Evolutionary conservation across 2,888 invertebrate species (phyloP).

Genomic region (Onthophagus sagittarius): DNA sequence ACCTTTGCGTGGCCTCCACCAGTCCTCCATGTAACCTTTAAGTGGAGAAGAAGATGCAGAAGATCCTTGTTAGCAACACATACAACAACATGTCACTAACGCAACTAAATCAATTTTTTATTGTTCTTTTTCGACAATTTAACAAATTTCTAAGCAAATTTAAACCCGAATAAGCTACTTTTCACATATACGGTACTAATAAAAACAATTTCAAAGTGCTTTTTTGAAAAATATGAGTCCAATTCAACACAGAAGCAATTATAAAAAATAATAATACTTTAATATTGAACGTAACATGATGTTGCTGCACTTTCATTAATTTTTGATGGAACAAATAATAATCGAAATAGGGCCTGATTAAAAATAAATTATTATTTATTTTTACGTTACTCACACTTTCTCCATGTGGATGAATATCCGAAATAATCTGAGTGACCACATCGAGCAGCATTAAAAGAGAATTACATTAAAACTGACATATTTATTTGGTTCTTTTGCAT

Average conservation of each 20-base stretch:
- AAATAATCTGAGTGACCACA: conserved; percentile 37
- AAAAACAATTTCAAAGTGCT: not conserved
- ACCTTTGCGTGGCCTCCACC: conserved; percentile 97
- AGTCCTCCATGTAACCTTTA: conserved; percentile 98
- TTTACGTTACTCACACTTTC: conserved; percentile 43
- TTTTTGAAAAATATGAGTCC: not conserved
- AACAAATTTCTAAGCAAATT: no score
- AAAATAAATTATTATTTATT: conserved; percentile 31
- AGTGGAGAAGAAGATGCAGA: conserved; percentile 77
- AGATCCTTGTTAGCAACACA: conserved; percentile 58
- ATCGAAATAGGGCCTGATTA: conserved; percentile 30
- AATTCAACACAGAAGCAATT: not conserved
- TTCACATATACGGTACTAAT: no score
- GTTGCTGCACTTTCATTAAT: conserved; percentile 19
- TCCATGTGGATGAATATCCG: conserved; percentile 40
- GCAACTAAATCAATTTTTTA: conserved; percentile 11
- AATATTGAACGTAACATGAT: not conserved
- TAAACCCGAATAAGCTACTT: no score
- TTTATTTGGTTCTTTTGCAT: conserved; percentile 17
- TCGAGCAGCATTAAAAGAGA: conserved; percentile 22
- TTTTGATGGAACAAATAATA: conserved; percentile 2
- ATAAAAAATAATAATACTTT: not conserved
- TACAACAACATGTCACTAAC: conserved; percentile 33
- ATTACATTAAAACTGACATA: not conserved
- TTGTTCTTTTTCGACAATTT: not conserved